Evolutionary conservation across 2,888 invertebrate genomes (phyloP).

Genomic region (Nomada hirtipes): DNA sequence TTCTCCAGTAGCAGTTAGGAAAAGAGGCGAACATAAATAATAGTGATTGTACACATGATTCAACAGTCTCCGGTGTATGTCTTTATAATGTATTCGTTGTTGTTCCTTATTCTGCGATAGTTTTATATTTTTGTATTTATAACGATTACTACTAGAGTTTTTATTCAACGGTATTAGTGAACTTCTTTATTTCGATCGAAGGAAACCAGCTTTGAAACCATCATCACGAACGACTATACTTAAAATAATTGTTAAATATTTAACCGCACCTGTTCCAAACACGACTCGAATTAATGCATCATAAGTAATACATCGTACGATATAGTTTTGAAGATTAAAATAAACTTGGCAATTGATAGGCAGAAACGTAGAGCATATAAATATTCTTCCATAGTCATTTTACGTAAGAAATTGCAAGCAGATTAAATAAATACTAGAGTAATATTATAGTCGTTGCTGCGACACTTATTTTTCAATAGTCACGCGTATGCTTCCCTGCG

Average conservation of each 20-base stretch:
- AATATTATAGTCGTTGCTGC: background rate
- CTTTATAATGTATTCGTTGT: conserved; percentile 43
- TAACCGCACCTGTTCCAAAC: no score
- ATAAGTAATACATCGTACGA: no score
- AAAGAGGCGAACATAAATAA: background rate
- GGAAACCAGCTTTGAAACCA: background rate
- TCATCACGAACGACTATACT: background rate
- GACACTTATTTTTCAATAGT: conserved; percentile 5
- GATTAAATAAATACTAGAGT: background rate
- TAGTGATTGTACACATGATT: conserved; percentile 26
- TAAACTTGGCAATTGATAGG: background rate
- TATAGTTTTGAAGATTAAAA: background rate
- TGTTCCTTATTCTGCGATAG: conserved; percentile 53
- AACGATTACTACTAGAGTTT: conserved; percentile 2
- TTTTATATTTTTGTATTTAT: conserved; percentile 50
- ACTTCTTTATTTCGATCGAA: conserved; percentile 22
- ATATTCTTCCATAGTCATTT: background rate
- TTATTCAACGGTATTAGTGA: background rate
- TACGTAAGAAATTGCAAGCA: background rate
- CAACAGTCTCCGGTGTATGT: conserved; percentile 53
- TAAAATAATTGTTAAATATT: no score
- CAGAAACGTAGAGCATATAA: background rate
- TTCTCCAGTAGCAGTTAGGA: conserved; percentile 25
- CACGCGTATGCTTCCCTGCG: no score
- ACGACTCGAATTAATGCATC: no score